Evolutionary conservation across 2,113 vertebrate species (phyloP), one percentile per base, ranked within the genome.

Genomic region (Rhinopomastus cyanomelas): DNA sequence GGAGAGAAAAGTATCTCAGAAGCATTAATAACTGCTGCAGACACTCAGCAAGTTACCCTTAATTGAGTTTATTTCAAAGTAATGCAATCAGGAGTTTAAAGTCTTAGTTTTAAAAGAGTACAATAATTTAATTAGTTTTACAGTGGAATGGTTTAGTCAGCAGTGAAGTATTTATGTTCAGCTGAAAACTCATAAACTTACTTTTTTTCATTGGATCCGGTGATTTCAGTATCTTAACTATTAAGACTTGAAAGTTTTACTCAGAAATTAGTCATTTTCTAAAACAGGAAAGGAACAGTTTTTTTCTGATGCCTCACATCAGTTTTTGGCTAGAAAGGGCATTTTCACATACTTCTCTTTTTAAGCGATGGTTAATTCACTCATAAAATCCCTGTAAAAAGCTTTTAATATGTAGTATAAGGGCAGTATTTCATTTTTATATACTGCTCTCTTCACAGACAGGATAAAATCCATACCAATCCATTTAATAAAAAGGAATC

Each of bases 91-190:
- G 37, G 16, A 91, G 3, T 92, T 81, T 84, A 60, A 95, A 88
- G 67, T 51, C 67, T 85, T 62, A 48, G 27, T 86, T 89, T 87
- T 77, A 44, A 52, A 82, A 87, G 25, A 84, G 22, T 27, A 60
- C 62, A 76, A 27, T 69, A 30, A 60, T 90, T 94, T 91, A 94
- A 96, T 95, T 94, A 73, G 30, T 90, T 90, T 93, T 91, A 82
- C 42, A 77, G 44, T 44, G 69, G 62, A 91, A 85, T 49, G n/a
- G 52, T 74, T 88, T 85, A 90, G 81, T 95, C 94, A 95, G 95
- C 90, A 86, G 55, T 68, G 36, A 61, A 77, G n/a, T 39, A 91
- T 87, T 93, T 85, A 59, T 76, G 87, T 73, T 95, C 83, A 81
- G 77, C 84, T 85, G 77, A 91, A 86, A 94, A 86, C 72, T 84